Base-by-base conservation (phyloP, 1,140 invertebrate species). In the Yoshiicerus persimilis region DNA sequence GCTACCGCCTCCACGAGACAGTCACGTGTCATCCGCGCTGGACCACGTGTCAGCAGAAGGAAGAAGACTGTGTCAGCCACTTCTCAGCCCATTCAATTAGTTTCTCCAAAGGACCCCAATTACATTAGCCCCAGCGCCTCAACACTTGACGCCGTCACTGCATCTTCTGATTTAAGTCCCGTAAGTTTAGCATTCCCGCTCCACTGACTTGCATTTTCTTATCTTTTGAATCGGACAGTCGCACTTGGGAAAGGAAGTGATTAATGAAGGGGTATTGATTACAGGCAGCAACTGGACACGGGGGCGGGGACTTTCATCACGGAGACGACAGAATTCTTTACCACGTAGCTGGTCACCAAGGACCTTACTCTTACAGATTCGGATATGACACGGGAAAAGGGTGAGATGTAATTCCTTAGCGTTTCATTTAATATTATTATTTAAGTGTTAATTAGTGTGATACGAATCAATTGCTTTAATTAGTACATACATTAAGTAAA, bases 301-400 rank as follows among this genome's bases (percentile, higher is more conserved):
- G 87, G 8, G 70, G 77, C 34, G 86, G 56, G 10, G 66, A 86
- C 32, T 36, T 41, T 20, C 36, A 86, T 36, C 66, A 86, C 23
- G 85, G 41, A 88, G 86, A 93, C 94, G 88, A 94, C 94, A 77
- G 90, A 32, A 90, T 91, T 83, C 84, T 91, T 13, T 91, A 90
- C 92, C 94, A 95, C 91, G 93, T 95, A 66, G 93, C 94, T 89
- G 96, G 96, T 47, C 96, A 96, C 92, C 94, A 95, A 84, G 96
- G 96, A 62, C 96, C 96, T 2, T 94, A 96, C 90, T 96, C 95
- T 77, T 98, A 97, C 92, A 95, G 96, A 92, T 97, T 97, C 92
- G 96, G 96, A 88, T 97, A 95, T 92, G 96, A 97, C 91, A 97
- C 96, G 39, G 97, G 96, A 89, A 95, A 95, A 92, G 96, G 96